Conservation (phyloP, 2,113 vertebrate genomes). For the Carettochelys insculpta region DNA sequence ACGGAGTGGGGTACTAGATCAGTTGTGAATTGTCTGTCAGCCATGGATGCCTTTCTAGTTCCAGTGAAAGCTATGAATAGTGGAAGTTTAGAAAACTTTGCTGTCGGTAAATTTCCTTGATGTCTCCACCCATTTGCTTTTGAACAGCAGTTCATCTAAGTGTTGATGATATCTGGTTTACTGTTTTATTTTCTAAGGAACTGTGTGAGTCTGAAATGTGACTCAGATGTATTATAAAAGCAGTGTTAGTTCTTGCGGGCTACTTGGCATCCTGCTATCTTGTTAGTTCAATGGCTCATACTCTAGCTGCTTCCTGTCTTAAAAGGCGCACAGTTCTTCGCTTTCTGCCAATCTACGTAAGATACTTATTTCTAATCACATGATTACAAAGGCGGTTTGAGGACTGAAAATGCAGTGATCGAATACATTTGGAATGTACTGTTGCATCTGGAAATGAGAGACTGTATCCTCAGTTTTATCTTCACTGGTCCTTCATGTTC, state of each 20-base stretch:
- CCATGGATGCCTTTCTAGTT: not conserved
- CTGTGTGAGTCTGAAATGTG: not conserved
- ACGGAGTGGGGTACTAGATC: not conserved
- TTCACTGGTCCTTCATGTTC: not conserved
- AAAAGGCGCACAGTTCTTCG: constrained; percentile 33
- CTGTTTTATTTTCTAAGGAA: not conserved
- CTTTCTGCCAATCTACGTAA: constrained; percentile 3
- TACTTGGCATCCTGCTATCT: not conserved
- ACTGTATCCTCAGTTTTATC: not conserved
- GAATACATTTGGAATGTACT: constrained; percentile 54
- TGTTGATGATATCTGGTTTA: not conserved
- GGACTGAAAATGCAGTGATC: constrained; percentile 37
- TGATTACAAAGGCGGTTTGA: constrained; percentile 20
- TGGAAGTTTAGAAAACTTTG: not conserved
- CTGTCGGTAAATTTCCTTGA: not conserved
- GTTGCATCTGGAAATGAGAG: constrained; percentile 57
- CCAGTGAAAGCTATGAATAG: accelerated
- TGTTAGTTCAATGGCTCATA: constrained; percentile 29
- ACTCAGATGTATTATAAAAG: constrained; percentile 55
- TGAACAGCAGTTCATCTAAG: not conserved
- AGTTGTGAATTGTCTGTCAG: not conserved
- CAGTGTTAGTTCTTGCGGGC: not conserved
- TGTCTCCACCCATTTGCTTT: not conserved
- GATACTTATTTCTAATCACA: not conserved
- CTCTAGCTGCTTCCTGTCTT: constrained; percentile 2